phyloP scores from a whole-genome alignment of 2,797 vertebrate genomes.

The Syngnathus acus region DNA sequence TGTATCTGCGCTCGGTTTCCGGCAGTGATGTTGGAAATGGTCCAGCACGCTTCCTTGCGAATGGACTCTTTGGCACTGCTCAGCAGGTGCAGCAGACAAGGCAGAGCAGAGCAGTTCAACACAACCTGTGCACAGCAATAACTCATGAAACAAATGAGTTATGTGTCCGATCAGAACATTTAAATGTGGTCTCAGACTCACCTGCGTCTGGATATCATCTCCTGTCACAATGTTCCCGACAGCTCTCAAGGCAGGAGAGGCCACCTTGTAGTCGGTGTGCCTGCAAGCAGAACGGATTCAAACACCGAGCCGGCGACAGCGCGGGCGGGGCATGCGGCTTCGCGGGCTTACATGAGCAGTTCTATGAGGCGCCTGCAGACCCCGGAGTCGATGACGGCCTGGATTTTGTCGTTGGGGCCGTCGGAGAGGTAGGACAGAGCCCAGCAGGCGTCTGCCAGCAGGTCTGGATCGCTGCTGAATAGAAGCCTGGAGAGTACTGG shows the following conservation, averaged over 20 bases:
- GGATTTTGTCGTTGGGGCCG: constrained; percentile 98
- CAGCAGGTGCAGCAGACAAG: constrained; percentile 93
- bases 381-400: constrained; percentile 95
- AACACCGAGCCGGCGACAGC: not conserved
- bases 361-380: constrained; percentile 95
- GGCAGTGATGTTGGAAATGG: constrained; percentile 97
- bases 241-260: constrained; percentile 90
- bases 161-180: too few species aligned
- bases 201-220: constrained; percentile 98
- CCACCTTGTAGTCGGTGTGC: constrained; percentile 98
- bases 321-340: not conserved
- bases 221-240: constrained; percentile 98
- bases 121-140: constrained; percentile 75
- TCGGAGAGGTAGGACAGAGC: constrained; percentile 97
- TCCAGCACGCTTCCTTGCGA: constrained; percentile 98
- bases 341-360: constrained; percentile 84
- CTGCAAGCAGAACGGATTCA: constrained; percentile 48
- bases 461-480: constrained; percentile 94
- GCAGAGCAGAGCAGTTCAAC: constrained; percentile 94
- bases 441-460: constrained; percentile 97
- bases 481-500: constrained; percentile 90
- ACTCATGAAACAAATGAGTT: not conserved
- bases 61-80: constrained; percentile 98
- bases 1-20: constrained; percentile 95
- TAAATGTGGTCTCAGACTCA: constrained; percentile 26